Evolutionary conservation across 2,797 vertebrate genomes (phyloP), one percentile per base, ranked within the genome.

Genomic region (Myripristis murdjan): DNA sequence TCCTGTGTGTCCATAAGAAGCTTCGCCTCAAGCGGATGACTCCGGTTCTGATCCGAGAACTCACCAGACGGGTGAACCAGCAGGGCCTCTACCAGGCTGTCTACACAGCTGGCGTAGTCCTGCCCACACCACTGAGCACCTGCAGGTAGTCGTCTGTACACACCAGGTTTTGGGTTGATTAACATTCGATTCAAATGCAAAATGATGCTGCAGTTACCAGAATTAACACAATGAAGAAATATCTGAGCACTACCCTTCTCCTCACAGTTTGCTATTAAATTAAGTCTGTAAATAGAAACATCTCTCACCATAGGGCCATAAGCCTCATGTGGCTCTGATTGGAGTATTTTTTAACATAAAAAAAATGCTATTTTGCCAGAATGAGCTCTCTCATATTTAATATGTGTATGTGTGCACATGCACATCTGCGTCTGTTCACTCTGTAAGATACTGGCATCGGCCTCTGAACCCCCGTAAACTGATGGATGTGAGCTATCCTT

Each of bases 1-100:
- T 98, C 87, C 91, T 99, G 52, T 99, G 98, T 6, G 98, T 99
- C 70, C 98, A 99, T 77, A 98, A 98, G 91, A 99, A 97, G 89
- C 90, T 99, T 46, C 97, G 98, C 61, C 96, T 94, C 0, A 99
- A 99, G 82, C 93, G 97, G n/a, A 96, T 99, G 92, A 95, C 97
- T 35, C 98, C 98, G 0, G 97, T 99, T 31, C 91, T 99, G 84
- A 98, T 98, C 89, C 94, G 97, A 0, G 98, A 99, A 92, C 95
- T 99, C 80, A 95, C 96, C 4, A 93, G 97, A 67, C 83, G 97
- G 77, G 97, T 98, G 48, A 95, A 96, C 70, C 94, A 94, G 80
- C 96, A 95, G 89, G 97, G 96, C 2, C 89, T 98, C 85, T 92
- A 89, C 82, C 97, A 99, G 90, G 98, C 97, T 3, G 92, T 98